phyloP scores from a whole-genome alignment of 2,113 vertebrate genomes.

The pig (Sus scrofa) region T2T-Sscrofa CM000814.6:3700501-3701000 shows the following conservation, averaged over 20 bases:
- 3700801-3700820: neutral
- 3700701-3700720: neutral
- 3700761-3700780: neutral
- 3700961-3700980: accelerated
- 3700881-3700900: neutral
- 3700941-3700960: accelerated
- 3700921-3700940: accelerated
- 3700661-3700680: neutral
- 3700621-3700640: neutral
- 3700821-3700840: too few species aligned
- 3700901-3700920: neutral
- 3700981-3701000: neutral
- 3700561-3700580: neutral
- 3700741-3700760: too few species aligned
- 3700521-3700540: neutral
- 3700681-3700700: neutral
- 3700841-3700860: neutral
- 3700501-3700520: neutral
- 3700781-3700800: neutral
- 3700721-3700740: accelerated
- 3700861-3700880: neutral
- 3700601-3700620: neutral
- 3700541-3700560: neutral
- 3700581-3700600: neutral
- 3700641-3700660: neutral